These are phyloP conservation scores for Melanaphis sacchari DNA, from an alignment of 1,140 invertebrate genomes.

Conservation along the genomic window DNA sequence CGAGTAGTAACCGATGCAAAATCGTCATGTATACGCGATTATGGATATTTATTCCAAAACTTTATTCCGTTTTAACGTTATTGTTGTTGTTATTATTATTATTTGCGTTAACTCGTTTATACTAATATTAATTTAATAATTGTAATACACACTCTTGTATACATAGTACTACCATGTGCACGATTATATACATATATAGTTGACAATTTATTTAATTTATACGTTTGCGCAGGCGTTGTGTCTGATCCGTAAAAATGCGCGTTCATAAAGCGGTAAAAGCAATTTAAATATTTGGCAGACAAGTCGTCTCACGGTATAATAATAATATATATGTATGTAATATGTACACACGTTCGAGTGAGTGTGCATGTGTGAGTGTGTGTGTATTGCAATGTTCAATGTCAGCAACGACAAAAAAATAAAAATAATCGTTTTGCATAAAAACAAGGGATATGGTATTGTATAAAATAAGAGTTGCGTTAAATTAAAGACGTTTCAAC, in stretches of 20 bases:
- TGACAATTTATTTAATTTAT: slow-evolving; percentile 7
- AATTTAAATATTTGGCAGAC: slow-evolving; percentile 39
- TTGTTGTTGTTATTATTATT: neutral
- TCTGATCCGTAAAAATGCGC: slow-evolving; percentile 16
- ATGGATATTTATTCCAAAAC: neutral
- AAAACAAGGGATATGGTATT: neutral
- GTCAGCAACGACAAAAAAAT: neutral
- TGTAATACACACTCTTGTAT: neutral
- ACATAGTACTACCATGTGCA: neutral
- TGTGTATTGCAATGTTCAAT: neutral
- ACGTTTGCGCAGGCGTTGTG: neutral
- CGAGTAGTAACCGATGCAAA: neutral
- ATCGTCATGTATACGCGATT: neutral
- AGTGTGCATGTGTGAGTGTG: neutral
- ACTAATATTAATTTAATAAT: neutral
- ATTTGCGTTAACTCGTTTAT: neutral
- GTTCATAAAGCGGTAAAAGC: slow-evolving; percentile 12
- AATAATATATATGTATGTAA: neutral
- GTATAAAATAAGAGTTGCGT: slow-evolving; percentile 1
- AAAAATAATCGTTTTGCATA: slow-evolving; percentile 9
- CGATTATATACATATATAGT: neutral
- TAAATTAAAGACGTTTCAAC: neutral
- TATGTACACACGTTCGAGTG: neutral
- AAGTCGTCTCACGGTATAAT: neutral
- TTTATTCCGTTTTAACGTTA: neutral